Conservation (phyloP, 2,113 vertebrate species). For the Aplodontia rufa region DNA sequence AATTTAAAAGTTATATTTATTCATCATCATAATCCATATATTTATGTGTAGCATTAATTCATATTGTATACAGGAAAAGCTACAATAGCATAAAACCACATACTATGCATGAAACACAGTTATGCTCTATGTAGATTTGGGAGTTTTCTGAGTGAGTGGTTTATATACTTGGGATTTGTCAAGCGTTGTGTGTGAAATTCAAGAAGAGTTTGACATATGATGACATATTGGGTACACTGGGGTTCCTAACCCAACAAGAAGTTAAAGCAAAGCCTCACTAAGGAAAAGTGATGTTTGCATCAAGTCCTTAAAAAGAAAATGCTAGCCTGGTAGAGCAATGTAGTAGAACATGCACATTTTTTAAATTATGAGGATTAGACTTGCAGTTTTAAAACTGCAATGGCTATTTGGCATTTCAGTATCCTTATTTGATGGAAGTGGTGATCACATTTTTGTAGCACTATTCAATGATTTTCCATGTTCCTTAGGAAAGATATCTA, state of each 20-base stretch:
- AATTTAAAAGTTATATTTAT: neutral
- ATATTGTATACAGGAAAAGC: neutral
- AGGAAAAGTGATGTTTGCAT: neutral
- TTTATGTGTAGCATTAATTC: neutral
- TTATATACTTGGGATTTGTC: neutral
- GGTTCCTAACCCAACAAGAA: neutral
- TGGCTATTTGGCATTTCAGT: neutral
- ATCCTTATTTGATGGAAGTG: neutral
- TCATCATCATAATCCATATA: neutral
- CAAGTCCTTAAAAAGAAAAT: neutral
- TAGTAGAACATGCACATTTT: neutral
- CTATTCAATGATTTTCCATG: neutral
- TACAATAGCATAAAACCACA: neutral
- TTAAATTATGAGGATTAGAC: neutral
- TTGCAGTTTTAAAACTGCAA: neutral
- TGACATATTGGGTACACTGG: neutral
- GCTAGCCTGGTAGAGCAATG: neutral
- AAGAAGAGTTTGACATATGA: neutral
- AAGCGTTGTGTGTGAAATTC: neutral
- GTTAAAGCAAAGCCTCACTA: neutral
- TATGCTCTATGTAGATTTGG: neutral
- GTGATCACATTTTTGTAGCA: neutral
- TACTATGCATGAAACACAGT: neutral
- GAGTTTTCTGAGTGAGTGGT: neutral
- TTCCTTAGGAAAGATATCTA: neutral